Evolutionary conservation across 2,113 vertebrate genomes (phyloP).

Genomic region (Saccopteryx leptura): DNA sequence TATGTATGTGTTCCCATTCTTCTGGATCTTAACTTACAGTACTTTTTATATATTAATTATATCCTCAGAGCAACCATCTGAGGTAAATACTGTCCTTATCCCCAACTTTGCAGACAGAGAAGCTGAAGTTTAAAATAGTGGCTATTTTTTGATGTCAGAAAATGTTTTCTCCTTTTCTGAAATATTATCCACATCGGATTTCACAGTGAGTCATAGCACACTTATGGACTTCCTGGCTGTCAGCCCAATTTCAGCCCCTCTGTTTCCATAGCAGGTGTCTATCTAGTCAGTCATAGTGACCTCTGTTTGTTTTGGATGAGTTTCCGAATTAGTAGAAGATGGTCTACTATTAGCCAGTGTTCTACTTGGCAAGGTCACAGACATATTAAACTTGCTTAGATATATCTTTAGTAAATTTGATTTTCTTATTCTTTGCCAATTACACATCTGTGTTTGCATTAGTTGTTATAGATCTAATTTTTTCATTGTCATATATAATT

Average conservation of each 20-base stretch:
- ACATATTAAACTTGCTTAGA: not conserved
- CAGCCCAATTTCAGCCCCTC: not conserved
- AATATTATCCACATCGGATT: not conserved
- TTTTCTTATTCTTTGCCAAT: conserved; percentile 47
- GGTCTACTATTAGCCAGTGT: not conserved
- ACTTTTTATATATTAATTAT: not conserved
- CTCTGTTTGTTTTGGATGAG: not conserved
- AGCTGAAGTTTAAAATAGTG: not conserved
- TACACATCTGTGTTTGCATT: not conserved
- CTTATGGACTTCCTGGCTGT: not conserved
- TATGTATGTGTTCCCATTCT: not conserved
- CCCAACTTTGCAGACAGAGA: not conserved
- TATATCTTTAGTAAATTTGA: not conserved
- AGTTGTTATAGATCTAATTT: conserved; percentile 28
- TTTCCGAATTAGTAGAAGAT: conserved; percentile 46
- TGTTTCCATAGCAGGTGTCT: conserved; percentile 56
- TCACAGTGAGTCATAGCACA: conserved; percentile 17
- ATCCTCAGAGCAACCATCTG: not conserved
- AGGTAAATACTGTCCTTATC: not conserved
- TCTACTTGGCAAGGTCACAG: not conserved
- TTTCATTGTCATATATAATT: not conserved
- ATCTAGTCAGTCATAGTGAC: not conserved
- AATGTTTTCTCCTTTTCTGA: conserved; percentile 24
- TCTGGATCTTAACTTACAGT: not conserved
- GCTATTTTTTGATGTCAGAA: not conserved